Conservation (phyloP, 30 jellyfish, hydroid and myxozoan species). For the Morbakka virulenta region DNA sequence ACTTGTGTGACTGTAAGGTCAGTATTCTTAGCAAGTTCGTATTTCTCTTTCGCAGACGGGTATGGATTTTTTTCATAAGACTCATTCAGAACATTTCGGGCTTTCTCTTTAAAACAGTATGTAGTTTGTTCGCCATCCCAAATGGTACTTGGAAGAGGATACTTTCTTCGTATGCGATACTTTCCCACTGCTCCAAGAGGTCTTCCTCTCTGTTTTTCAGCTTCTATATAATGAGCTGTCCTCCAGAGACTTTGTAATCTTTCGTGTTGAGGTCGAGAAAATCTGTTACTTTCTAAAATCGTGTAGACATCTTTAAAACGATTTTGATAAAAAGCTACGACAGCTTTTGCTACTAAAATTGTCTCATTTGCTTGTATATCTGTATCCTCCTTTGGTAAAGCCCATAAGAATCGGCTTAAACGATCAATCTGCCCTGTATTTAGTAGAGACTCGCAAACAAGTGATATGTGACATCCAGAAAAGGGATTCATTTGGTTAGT, state of each 20-base stretch:
- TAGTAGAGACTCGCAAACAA: slow-evolving; percentile 75
- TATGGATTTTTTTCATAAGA: slow-evolving; percentile 74
- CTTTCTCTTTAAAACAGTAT: slow-evolving; percentile 75
- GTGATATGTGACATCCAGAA: slow-evolving; percentile 46
- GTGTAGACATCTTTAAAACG: slow-evolving; percentile 61
- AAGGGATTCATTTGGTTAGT: slow-evolving; percentile 25
- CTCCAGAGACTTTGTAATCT: slow-evolving; percentile 84
- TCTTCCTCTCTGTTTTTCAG: slow-evolving; percentile 76
- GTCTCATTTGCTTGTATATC: slow-evolving; percentile 44
- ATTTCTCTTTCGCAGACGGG: slow-evolving; percentile 80
- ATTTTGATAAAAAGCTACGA: slow-evolving; percentile 57
- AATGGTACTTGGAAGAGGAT: slow-evolving; percentile 90
- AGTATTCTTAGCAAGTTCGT: slow-evolving; percentile 63
- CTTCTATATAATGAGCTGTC: slow-evolving; percentile 86
- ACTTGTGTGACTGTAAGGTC: slow-evolving; percentile 90
- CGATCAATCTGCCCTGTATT: slow-evolving; percentile 79
- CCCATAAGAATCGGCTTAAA: slow-evolving; percentile 80
- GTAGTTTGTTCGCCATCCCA: slow-evolving; percentile 96
- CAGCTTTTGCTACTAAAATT: slow-evolving; percentile 63
- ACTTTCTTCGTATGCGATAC: slow-evolving; percentile 84
- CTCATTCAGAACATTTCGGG: slow-evolving; percentile 46
- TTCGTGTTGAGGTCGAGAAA: slow-evolving; percentile 65
- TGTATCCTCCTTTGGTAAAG: slow-evolving; percentile 63
- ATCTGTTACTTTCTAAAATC: slow-evolving; percentile 57
- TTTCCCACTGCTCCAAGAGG: slow-evolving; percentile 92